Evolutionary conservation across 2,797 vertebrate genomes (phyloP).

Genomic region (Jordanella pulchra): DNA sequence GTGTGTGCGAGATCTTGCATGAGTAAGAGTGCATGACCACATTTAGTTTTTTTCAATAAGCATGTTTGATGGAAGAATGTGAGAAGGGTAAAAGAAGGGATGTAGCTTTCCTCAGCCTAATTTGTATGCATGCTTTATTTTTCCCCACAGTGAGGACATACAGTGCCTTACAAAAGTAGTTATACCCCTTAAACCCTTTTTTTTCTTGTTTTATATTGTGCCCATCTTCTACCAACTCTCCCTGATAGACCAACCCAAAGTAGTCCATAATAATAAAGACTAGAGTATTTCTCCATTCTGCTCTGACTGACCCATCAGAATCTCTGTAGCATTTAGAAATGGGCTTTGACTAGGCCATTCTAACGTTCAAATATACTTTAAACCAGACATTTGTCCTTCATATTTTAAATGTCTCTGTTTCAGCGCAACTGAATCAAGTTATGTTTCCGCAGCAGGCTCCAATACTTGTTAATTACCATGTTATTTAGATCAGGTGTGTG

Average conservation of each 20-base stretch:
- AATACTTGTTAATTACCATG: too few relatives aligned
- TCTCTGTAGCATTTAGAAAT: too few relatives aligned
- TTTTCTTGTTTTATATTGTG: background rate
- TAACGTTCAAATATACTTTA: too few relatives aligned
- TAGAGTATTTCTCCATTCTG: background rate
- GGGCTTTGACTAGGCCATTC: background rate
- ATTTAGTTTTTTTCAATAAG: conserved; percentile 41
- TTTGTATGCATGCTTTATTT: conserved; percentile 63
- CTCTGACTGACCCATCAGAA: background rate
- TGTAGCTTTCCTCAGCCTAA: conserved; percentile 39
- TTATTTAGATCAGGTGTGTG: too few relatives aligned
- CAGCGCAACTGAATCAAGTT: too few relatives aligned
- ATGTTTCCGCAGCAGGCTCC: too few relatives aligned
- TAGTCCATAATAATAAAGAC: background rate
- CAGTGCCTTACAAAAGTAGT: conserved; percentile 1
- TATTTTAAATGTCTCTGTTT: too few relatives aligned
- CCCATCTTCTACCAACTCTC: background rate
- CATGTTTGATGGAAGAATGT: conserved; percentile 50
- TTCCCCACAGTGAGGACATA: conserved; percentile 15
- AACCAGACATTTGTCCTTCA: too few relatives aligned
- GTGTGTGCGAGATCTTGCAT: conserved; percentile 57
- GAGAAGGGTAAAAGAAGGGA: conserved; percentile 18
- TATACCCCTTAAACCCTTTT: background rate
- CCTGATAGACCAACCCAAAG: background rate
- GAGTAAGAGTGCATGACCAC: conserved; percentile 51